phyloP scores from a whole-genome alignment of 2,797 vertebrate genomes.

The Enteromius afrohamiltoni region DNA sequence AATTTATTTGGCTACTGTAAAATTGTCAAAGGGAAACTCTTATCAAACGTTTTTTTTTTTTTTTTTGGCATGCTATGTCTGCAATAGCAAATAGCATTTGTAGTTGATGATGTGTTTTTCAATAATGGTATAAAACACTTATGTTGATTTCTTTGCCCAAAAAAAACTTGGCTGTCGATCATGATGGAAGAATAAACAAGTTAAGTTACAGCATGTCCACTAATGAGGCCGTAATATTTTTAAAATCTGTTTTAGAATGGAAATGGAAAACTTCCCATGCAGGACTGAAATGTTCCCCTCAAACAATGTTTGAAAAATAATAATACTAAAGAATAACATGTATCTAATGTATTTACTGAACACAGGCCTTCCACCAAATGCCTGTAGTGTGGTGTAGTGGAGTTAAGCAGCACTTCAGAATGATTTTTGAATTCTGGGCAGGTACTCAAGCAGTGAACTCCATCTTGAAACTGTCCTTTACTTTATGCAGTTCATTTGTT shows the following conservation, averaged over 20 bases:
- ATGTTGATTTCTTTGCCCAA: no score
- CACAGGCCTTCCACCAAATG: constrained; percentile 25
- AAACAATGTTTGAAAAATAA: constrained; percentile 28
- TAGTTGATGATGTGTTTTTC: no score
- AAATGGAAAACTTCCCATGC: background rate
- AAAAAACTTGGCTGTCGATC: no score
- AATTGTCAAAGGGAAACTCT: no score
- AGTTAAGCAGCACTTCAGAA: constrained; percentile 14
- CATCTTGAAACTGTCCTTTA: constrained; percentile 13
- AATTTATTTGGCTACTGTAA: no score
- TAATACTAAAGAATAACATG: constrained; percentile 61
- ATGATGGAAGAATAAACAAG: no score
- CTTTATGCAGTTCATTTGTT: constrained; percentile 12
- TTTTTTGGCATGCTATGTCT: no score
- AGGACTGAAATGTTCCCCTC: background rate
- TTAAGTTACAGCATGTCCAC: no score
- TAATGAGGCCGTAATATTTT: background rate
- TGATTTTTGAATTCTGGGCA: constrained; percentile 38
- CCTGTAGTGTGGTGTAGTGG: constrained; percentile 17
- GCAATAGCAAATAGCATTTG: no score
- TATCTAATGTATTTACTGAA: constrained; percentile 60
- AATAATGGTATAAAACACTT: no score
- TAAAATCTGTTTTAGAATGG: constrained; percentile 14
- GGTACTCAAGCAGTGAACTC: constrained; percentile 32
- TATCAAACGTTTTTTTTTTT: no score